phyloP scores from a whole-genome alignment of 2,113 vertebrate genomes.

The Stegostoma tigrinum region DNA sequence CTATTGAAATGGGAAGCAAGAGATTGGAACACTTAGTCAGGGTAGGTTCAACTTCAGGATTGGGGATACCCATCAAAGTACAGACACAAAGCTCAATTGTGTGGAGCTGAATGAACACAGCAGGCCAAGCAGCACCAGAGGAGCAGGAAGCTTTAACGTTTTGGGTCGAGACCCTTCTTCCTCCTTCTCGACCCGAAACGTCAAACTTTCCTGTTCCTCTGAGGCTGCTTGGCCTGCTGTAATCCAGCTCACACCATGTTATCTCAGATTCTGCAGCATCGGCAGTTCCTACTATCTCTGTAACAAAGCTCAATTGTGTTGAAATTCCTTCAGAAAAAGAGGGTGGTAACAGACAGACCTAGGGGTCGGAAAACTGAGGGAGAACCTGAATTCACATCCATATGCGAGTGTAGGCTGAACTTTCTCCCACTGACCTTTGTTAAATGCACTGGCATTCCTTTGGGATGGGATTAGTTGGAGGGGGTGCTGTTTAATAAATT shows the following conservation, averaged over 20 bases:
- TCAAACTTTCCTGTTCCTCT: too few species aligned
- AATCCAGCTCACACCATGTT: too few species aligned
- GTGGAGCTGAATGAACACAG: too few species aligned
- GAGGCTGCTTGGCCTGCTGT: too few species aligned
- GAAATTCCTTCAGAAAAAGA: not conserved
- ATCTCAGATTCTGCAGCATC: too few species aligned
- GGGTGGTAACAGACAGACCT: not conserved
- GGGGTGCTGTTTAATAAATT: not conserved
- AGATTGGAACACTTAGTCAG: not conserved
- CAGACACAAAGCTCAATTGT: not conserved
- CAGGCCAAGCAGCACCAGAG: too few species aligned
- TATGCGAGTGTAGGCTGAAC: not conserved
- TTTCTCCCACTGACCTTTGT: not conserved
- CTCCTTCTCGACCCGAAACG: too few species aligned
- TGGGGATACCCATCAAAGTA: too few species aligned
- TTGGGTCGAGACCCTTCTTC: too few species aligned
- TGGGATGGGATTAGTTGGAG: not conserved
- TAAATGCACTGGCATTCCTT: not conserved
- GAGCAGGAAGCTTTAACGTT: too few species aligned
- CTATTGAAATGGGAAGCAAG: not conserved
- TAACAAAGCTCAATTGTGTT: not conserved
- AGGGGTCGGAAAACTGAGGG: not conserved
- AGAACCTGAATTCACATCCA: not conserved
- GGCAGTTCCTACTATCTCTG: too few species aligned
- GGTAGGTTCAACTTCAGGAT: not conserved